phyloP scores from a whole-genome alignment of 37 sponge, comb jelly and placozoan genomes.

The Theonella swinhoei region DNA sequence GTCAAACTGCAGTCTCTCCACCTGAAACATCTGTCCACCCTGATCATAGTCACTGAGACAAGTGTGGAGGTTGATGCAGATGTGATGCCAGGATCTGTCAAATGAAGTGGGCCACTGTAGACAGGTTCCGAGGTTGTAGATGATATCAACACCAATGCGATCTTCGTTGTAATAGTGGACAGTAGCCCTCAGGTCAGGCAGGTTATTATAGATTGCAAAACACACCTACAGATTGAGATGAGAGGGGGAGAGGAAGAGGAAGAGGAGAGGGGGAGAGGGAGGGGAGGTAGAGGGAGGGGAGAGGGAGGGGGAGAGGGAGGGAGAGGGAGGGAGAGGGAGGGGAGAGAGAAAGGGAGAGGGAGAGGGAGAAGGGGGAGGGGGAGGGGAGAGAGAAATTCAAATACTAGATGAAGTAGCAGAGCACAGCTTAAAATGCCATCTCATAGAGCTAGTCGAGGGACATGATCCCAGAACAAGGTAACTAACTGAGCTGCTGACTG shows the following conservation, averaged over 20 bases:
- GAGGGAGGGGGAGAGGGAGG: not conserved
- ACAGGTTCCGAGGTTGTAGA: not conserved
- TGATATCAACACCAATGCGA: not conserved
- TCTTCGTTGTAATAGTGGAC: not conserved
- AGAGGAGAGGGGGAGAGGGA: conserved; percentile 7
- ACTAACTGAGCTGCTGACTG: no score
- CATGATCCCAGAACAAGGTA: no score
- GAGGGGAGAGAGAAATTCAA: no score
- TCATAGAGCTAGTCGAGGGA: no score
- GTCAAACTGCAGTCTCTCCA: not conserved
- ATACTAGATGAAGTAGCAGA: no score
- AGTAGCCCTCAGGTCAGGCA: not conserved
- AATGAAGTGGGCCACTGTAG: not conserved
- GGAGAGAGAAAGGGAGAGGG: not conserved
- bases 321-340: not conserved
- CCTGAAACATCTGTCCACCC: not conserved
- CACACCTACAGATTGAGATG: conserved; percentile 42
- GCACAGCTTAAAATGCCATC: no score
- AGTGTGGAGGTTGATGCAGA: conserved; percentile 8
- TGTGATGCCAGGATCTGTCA: not conserved
- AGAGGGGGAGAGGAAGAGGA: not conserved
- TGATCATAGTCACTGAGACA: not conserved
- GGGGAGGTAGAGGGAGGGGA: no score
- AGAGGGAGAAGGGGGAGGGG: no score
- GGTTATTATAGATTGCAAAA: conserved; percentile 48